phyloP scores from a whole-genome alignment of 2,113 vertebrate genomes.

The Lipophrys pholis region DNA sequence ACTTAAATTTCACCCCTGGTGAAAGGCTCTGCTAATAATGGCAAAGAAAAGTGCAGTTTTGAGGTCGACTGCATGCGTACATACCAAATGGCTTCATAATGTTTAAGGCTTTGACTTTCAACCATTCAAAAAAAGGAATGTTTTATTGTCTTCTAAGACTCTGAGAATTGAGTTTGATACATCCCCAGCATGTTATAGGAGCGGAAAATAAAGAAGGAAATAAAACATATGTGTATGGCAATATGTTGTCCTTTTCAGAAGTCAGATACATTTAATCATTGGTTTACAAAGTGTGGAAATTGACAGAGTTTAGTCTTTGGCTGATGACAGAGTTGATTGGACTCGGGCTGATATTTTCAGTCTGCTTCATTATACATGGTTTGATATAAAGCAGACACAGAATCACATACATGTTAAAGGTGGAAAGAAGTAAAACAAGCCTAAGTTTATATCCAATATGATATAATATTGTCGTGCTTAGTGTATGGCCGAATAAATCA shows the following conservation, averaged over 20 bases:
- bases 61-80: not conserved
- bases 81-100: constrained; percentile 5
- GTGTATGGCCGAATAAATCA: no score
- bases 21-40: constrained; percentile 34
- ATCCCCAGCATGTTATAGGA: not conserved
- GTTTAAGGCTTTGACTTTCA: not conserved
- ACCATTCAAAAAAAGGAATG: not conserved
- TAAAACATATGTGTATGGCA: constrained; percentile 5
- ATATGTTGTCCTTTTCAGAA: not conserved
- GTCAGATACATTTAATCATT: constrained; percentile 15
- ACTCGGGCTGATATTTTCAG: constrained; percentile 49
- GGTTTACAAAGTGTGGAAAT: constrained; percentile 57
- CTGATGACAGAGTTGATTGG: constrained; percentile 62
- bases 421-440: not conserved
- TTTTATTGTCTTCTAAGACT: constrained; percentile 6
- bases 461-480: no score
- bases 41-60: not conserved
- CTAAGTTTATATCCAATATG: not conserved
- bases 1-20: not conserved
- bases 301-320: constrained; percentile 63
- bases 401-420: not conserved
- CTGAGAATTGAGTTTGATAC: constrained; percentile 18
- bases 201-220: not conserved
- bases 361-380: constrained; percentile 25
- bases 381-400: constrained; percentile 5